Base-by-base conservation (phyloP, 2,113 vertebrate genomes). In the Peromyscus maniculatus region DNA sequence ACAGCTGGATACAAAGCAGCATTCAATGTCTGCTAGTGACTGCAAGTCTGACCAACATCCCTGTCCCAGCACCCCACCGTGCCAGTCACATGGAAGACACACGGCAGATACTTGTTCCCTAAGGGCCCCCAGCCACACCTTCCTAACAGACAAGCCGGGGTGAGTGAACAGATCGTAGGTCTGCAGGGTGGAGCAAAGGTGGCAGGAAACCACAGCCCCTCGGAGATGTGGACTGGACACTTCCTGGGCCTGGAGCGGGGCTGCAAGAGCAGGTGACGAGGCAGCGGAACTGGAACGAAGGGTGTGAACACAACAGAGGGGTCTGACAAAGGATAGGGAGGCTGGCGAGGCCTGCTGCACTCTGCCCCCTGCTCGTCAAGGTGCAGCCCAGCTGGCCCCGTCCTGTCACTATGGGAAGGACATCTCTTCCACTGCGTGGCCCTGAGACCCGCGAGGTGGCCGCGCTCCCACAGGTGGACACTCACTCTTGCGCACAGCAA, bases 401-500 rank as follows among this genome's bases (percentile, higher is more conserved):
- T 49, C n/a, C 71, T 28, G 43, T 17, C 49, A 19, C 31, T 24
- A 3, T 4, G 11, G 19, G 86, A 69, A 22, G 84, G 66, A 8
- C 10, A 7, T 6, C 2, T 13, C 79, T 39, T 11, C 21, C 36
- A 26, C 57, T 4, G 11, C 3, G 22, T 22, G n/a, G 57, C 57
- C 15, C 80, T 26, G 11, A 19, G 6, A 39, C 62, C 28, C 69
- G 39, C 16, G 4, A 43, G 43, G 55, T 43, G 17, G 55, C 26
- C 69, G 7, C 17, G 36, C 15, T 59, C 87, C n/a, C 67, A 11
- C 43, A 6, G 3, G 16, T 2, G 8, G 24, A 4, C 7, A 97
- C 99, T 96, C 99, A 99, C 99, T 99, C 98, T 99, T 99, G 96
- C 99, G 99, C 98, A 99, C 97, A 57, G 99, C 99, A 97, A 99